phyloP scores from a whole-genome alignment of 2,113 vertebrate genomes.

The Serinus canaria region DNA sequence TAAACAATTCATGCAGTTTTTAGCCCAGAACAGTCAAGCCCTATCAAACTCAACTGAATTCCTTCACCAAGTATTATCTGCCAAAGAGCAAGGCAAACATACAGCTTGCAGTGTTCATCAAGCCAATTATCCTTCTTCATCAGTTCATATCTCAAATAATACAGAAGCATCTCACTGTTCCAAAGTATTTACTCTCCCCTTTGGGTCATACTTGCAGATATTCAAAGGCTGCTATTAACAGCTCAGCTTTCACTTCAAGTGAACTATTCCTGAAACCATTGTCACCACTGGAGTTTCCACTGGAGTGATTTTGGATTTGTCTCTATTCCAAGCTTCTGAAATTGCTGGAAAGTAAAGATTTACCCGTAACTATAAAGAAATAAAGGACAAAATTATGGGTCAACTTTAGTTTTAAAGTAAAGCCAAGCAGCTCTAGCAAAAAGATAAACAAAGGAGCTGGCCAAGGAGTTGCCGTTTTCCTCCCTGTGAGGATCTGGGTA shows the following conservation, averaged over 20 bases:
- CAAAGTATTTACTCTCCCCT: not conserved
- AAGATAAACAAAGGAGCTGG: not conserved
- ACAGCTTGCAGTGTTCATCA: not conserved
- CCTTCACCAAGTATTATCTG: not conserved
- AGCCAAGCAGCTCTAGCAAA: not conserved
- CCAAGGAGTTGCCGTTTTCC: not conserved
- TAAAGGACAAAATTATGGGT: not conserved
- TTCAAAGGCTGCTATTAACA: not conserved
- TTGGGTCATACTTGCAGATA: not conserved
- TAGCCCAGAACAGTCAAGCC: not conserved
- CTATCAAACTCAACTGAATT: not conserved
- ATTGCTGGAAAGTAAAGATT: conserved; percentile 1
- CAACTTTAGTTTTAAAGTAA: not conserved
- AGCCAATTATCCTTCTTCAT: not conserved
- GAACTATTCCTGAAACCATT: not conserved
- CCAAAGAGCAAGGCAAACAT: not conserved
- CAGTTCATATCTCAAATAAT: not conserved
- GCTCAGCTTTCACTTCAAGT: not conserved
- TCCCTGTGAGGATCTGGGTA: not conserved
- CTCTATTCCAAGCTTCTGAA: not conserved
- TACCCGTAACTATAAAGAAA: not conserved
- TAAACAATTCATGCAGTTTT: not conserved
- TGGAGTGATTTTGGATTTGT: not conserved
- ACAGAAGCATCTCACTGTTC: not conserved
- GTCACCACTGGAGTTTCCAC: not conserved